Evolutionary conservation across 2,888 invertebrate species (phyloP).

Genomic region (Anorthoa munda): DNA sequence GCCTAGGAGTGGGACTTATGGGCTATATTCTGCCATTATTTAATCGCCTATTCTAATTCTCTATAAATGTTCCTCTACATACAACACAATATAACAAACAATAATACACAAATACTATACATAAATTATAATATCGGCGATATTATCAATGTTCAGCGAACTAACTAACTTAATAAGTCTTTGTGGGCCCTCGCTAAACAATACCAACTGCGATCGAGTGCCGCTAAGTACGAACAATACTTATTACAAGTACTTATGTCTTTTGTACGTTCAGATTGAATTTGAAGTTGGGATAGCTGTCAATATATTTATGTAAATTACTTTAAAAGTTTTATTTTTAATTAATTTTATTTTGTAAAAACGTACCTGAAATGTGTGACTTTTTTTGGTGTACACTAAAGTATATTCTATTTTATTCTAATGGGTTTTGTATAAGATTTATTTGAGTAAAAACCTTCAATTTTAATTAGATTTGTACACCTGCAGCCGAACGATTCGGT

Average conservation of each 20-base stretch:
- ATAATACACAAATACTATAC: not conserved
- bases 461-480: too few relatives aligned
- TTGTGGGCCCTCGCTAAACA: conserved; percentile 21
- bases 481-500: too few relatives aligned
- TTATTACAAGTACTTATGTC: conserved; percentile 16
- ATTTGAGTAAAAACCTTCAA: too few relatives aligned
- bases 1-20: not conserved
- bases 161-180: conserved; percentile 14
- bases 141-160: conserved; percentile 20
- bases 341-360: too few relatives aligned
- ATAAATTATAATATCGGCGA: not conserved
- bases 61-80: not conserved
- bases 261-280: conserved; percentile 29
- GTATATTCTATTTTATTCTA: too few relatives aligned
- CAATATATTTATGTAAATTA: not conserved
- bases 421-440: too few relatives aligned
- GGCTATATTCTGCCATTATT: not conserved
- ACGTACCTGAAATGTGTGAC: too few relatives aligned
- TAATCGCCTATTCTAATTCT: not conserved
- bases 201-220: conserved; percentile 14
- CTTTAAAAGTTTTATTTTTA: too few relatives aligned
- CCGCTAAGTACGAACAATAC: conserved; percentile 14
- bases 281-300: conserved; percentile 22
- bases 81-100: not conserved
- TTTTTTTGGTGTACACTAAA: too few relatives aligned